These are phyloP conservation scores for Bombycilla garrulus DNA, from an alignment of 2,113 vertebrate genomes.

Conservation along the genomic window DNA sequence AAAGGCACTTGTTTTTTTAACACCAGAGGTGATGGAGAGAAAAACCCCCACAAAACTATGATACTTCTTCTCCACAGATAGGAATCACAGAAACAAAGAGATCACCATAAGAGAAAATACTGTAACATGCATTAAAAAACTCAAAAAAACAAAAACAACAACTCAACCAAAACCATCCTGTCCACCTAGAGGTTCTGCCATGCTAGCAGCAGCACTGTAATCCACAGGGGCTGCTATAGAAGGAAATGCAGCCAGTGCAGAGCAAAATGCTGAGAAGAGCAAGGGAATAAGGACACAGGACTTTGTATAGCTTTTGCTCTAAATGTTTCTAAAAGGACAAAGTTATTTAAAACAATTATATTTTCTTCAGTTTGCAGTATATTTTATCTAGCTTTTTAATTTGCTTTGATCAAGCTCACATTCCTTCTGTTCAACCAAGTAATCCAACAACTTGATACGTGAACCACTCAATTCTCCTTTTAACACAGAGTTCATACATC, in stretches of 20 bases:
- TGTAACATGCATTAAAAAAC: background rate
- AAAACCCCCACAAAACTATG: background rate
- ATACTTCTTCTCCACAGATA: background rate
- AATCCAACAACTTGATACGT: background rate
- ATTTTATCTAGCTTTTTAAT: conserved; percentile 38
- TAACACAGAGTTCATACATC: background rate
- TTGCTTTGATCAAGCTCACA: conserved; percentile 1
- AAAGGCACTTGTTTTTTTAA: background rate
- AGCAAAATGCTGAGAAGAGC: background rate
- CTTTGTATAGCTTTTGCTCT: background rate
- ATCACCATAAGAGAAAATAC: background rate
- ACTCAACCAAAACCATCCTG: background rate
- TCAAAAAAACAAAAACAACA: background rate
- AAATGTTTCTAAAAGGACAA: background rate
- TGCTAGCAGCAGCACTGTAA: background rate
- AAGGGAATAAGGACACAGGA: background rate
- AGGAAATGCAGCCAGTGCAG: background rate
- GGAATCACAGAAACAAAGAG: background rate
- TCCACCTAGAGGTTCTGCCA: background rate
- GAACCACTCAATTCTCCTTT: background rate
- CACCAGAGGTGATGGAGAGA: background rate
- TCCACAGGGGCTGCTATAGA: background rate
- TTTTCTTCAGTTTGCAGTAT: background rate
- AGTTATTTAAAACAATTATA: background rate
- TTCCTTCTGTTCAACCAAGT: background rate